These are phyloP conservation scores for Cynaeus angustus DNA, from an alignment of 2,888 invertebrate species.

Conservation along the genomic window DNA sequence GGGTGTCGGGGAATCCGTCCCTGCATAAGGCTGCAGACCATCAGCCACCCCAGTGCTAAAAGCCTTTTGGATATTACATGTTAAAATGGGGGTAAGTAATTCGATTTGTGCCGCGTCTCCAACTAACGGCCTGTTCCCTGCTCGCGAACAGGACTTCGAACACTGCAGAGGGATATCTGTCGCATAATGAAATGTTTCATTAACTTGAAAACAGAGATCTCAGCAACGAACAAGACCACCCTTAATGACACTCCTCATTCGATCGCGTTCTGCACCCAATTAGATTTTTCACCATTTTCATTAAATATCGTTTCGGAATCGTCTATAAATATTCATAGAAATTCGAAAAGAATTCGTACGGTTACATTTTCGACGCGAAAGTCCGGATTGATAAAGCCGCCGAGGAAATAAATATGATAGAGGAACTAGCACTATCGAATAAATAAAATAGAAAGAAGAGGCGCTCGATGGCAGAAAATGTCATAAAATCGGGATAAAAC, in stretches of 20 bases:
- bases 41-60: slow-evolving; percentile 71
- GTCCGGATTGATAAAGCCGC: slow-evolving; percentile 17
- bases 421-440: slow-evolving; percentile 41
- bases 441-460: slow-evolving; percentile 37
- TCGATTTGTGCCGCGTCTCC: slow-evolving; percentile 69
- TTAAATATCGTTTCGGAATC: slow-evolving; percentile 17
- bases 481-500: slow-evolving; percentile 39
- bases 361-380: slow-evolving; percentile 16
- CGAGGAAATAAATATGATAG: slow-evolving; percentile 37
- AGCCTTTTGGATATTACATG: slow-evolving; percentile 73
- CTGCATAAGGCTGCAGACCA: slow-evolving; percentile 62
- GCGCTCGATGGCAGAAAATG: slow-evolving; percentile 37
- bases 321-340: slow-evolving; percentile 36
- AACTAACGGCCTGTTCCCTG: slow-evolving; percentile 60
- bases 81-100: slow-evolving; percentile 73
- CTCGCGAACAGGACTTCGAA: slow-evolving; percentile 57
- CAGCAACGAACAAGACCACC: slow-evolving; percentile 50
- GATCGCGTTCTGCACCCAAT: slow-evolving; percentile 50
- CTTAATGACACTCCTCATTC: slow-evolving; percentile 48
- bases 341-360: background rate
- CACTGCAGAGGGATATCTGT: slow-evolving; percentile 61
- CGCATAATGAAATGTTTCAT: slow-evolving; percentile 68
- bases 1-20: slow-evolving; percentile 62
- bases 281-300: slow-evolving; percentile 46
- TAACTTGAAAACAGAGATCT: slow-evolving; percentile 67